A percentile compares a stretch with the other conserved stretches of the same genome.
Conservation (phyloP, 1,140 invertebrate species). For the Aphaenogaster floridana region DNA sequence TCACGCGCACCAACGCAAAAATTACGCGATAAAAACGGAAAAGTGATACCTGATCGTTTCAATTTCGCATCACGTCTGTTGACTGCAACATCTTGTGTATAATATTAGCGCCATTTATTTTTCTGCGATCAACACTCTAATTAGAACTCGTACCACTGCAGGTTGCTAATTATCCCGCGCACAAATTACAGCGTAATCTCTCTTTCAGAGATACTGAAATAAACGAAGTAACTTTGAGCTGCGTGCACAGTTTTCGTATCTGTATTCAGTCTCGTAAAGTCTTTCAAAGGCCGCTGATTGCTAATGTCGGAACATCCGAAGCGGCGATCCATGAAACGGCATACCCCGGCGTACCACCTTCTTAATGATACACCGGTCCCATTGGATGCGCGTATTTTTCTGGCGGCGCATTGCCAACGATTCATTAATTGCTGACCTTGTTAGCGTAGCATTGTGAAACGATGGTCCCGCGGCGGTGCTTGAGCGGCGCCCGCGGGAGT, state of each 20-base stretch:
- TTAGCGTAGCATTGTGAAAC: slow-evolving; percentile 79
- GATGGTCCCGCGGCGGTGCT: slow-evolving; percentile 75
- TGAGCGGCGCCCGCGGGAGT: slow-evolving; percentile 72
- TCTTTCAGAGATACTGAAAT: slow-evolving; percentile 40
- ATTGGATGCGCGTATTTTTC: slow-evolving; percentile 71
- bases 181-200: slow-evolving; percentile 38
- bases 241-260: slow-evolving; percentile 23
- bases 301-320: slow-evolving; percentile 53
- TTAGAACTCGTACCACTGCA: slow-evolving; percentile 12
- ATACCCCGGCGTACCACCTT: slow-evolving; percentile 6
- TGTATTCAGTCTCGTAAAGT: neutral
- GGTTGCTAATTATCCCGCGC: slow-evolving; percentile 34
- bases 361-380: slow-evolving; percentile 71
- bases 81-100: neutral
- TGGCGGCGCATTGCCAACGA: slow-evolving; percentile 75
- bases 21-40: slow-evolving; percentile 14
- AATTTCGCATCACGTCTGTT: slow-evolving; percentile 15
- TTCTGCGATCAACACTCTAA: slow-evolving; percentile 39
- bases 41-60: slow-evolving; percentile 23
- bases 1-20: slow-evolving; percentile 10
- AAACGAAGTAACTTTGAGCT: slow-evolving; percentile 22
- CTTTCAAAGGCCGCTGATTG: slow-evolving; percentile 55
- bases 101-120: slow-evolving; percentile 19
- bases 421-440: slow-evolving; percentile 83
- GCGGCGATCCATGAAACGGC: slow-evolving; percentile 49